Evolutionary conservation across 2,888 invertebrate species (phyloP), one percentile per base, ranked within the genome.

Genomic region (Augochlorella aurata): DNA sequence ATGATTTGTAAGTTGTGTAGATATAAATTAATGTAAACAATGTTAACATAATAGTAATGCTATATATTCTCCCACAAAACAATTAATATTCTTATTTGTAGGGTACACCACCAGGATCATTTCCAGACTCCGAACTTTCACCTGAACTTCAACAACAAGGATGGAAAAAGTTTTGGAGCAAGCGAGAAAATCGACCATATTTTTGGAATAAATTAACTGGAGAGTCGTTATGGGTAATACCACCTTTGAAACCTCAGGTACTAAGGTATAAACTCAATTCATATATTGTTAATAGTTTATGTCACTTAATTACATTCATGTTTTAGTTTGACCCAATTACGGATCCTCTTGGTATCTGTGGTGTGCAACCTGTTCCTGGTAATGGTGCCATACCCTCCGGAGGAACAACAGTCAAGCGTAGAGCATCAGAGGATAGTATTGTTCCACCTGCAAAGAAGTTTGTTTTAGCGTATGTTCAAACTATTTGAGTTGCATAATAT

Each of bases 161-260:
- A 8, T 99, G 99, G 99, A 96, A 98, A 83, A 98, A 98, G 91
- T 98, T 97, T 94, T 99, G 99, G 99, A 99, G 98, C 29, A 98
- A 98, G 92, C 95, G 99, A 75, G 99, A 99, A 94, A 98, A 97
- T 92, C 95, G 99, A 47, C 98, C 98, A 2, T 99, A 99, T 93
- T 99, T 97, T 94, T 99, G 98, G 97, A 99, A 99, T 93, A 98
- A 98, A 94, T 94, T 97, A 44, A 98, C 98, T 0, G 98, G 98
- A 74, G 98, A 99, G 94, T 98, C 98, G n/a, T 95, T 98, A 89
- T 99, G 99, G 99, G 99, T 99, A 93, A 96, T 98, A 95, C 98
- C 98, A 18, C 95, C 96, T n/a, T 94, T 96, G 14, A 96, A 96
- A 92, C 95, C 96, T 81, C 97, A 97, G 89, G 94, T 94, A 90